Percentiles rank a stretch among this genome's conserved stretches.
phyloP scores from a whole-genome alignment of 2,888 invertebrate species.

The Ochlodes sylvanus region DNA sequence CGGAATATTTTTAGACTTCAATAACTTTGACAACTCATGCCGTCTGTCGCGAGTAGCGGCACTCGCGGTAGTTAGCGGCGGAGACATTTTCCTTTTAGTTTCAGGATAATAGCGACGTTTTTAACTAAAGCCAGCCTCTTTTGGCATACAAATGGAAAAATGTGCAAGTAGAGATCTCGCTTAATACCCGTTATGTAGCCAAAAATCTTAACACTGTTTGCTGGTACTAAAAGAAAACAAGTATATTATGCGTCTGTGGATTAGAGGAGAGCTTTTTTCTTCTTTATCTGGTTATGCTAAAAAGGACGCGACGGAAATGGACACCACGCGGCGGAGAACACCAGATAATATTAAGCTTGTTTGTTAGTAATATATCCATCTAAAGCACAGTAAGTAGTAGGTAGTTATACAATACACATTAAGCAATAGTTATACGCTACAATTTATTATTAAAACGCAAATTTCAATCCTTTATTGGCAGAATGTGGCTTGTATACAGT shows the following conservation, averaged over 20 bases:
- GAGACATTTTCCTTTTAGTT: conserved; percentile 7
- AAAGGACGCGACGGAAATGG: neutral
- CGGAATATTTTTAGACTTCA: conserved; percentile 11
- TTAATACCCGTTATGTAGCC: conserved; percentile 1
- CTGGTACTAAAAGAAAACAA: conserved; percentile 11
- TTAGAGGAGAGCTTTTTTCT: conserved; percentile 7
- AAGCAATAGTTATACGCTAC: too few species aligned
- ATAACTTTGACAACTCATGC: conserved; percentile 14
- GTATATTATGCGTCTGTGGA: neutral
- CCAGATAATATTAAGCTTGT: neutral
- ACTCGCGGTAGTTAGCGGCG: neutral
- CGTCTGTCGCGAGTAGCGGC: conserved; percentile 2
- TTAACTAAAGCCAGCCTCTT: neutral
- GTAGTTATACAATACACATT: too few species aligned
- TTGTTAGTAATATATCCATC: too few species aligned
- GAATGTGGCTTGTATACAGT: too few species aligned
- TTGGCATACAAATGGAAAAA: conserved; percentile 10
- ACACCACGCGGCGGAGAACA: neutral
- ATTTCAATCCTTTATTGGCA: too few species aligned
- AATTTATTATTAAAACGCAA: too few species aligned
- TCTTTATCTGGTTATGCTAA: conserved; percentile 3
- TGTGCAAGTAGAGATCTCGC: neutral
- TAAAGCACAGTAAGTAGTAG: too few species aligned
- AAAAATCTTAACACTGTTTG: conserved; percentile 7
- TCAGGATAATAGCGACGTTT: neutral